phyloP scores from a whole-genome alignment of 2,113 vertebrate species.

The Aphyosemion australe region DNA sequence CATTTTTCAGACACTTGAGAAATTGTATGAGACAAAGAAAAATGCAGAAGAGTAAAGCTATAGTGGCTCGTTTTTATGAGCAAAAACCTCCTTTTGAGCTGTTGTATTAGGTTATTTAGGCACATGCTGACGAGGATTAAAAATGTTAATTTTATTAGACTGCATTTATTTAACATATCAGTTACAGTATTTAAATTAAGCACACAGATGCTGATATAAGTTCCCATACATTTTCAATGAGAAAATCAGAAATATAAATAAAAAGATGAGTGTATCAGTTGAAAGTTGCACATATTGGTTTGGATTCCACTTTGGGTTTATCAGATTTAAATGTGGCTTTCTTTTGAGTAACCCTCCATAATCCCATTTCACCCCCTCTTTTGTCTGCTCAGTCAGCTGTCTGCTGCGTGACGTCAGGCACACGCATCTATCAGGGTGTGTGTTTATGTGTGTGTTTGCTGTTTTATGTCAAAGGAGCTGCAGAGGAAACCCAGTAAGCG shows the following conservation, averaged over 20 bases:
- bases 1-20: conserved; percentile 18
- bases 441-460: not conserved
- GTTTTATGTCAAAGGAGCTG: not conserved
- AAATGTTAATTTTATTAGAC: no score
- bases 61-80: not conserved
- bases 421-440: conserved; percentile 36
- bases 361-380: conserved; percentile 29
- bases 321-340: conserved; percentile 36
- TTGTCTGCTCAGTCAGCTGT: conserved; percentile 54
- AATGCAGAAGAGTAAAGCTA: not conserved
- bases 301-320: conserved; percentile 39
- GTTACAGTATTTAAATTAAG: not conserved
- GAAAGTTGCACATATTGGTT: conserved; percentile 25
- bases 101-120: not conserved
- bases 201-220: not conserved
- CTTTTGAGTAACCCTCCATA: conserved; percentile 30
- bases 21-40: not conserved
- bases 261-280: not conserved
- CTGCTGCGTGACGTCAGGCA: conserved; percentile 41
- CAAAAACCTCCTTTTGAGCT: not conserved
- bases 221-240: not conserved
- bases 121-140: not conserved
- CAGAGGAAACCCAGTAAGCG: conserved; percentile 51
- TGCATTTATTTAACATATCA: not conserved
- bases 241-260: not conserved